Base-by-base conservation (phyloP, 2,797 vertebrate genomes). In the Sarcophilus harrisii region DNA sequence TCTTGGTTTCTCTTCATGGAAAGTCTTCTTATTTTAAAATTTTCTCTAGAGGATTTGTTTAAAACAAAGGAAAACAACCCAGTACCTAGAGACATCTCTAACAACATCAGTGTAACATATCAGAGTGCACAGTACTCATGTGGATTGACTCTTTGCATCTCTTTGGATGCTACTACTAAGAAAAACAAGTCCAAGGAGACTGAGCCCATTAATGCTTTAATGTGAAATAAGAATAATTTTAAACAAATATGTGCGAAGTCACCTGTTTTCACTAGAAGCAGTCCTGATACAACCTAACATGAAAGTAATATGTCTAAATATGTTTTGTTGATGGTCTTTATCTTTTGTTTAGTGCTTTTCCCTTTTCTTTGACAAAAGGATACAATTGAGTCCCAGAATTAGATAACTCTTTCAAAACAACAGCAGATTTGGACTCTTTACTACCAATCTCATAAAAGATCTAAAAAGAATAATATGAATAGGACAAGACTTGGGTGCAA, bases 401-500 rank as follows among this genome's bases (percentile, higher is more conserved):
- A 98, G 89, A 92, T 94, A 95, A 90, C 52, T 97, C 98, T 95
- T 91, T 93, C 66, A 95, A 54, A 96, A 92, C 97, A 98, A 93
- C 93, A 96, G 94, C 94, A 96, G 96, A 97, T 97, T 97, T 97
- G 95, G 90, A 93, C 94, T 97, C 95, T 96, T 96, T 92, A 87
- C 96, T 98, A 38, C 94, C 95, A 24, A 92, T 98, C 98, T 98
- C 97, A 95, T 95, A 96, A 98, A 81, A 97, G 92, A 93, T 58
- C 90, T 4, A 89, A 58, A 91, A 91, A 96, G 29, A 62, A 21
- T 57, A 0, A 92, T n/a, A 30, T 52, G 45, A 0, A 0, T 4
- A 0, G 97, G 98, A 97, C 97, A 98, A 98, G 97, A 98, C 98
- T 95, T 93, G 94, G 98, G 97, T 97, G 97, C 95, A 97, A 96